These are phyloP conservation scores for Psittacula echo DNA, from an alignment of 2,797 vertebrate species.

Conservation along the genomic window DNA sequence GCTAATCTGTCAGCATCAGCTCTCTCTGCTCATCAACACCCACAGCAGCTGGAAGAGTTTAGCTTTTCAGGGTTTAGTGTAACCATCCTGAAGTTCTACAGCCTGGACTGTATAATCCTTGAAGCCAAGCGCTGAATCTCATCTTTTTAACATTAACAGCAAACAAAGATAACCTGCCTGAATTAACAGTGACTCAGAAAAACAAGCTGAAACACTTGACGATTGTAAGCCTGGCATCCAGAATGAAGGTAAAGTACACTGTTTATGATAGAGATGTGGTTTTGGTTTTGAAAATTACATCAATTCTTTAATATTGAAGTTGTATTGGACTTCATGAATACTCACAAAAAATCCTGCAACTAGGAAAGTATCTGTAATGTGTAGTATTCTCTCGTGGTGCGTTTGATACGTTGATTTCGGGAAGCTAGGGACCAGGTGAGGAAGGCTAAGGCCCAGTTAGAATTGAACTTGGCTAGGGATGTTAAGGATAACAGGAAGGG, in stretches of 20 bases:
- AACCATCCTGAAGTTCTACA: not conserved
- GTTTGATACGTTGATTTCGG: not conserved
- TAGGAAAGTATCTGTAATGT: not conserved
- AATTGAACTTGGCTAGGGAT: too few relatives aligned
- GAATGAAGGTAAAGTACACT: slow-evolving; percentile 78
- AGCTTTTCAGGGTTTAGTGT: not conserved
- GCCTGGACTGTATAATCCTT: not conserved
- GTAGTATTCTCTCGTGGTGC: not conserved
- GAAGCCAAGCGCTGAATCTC: slow-evolving; percentile 46
- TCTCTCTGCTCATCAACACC: not conserved
- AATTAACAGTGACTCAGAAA: slow-evolving; percentile 80
- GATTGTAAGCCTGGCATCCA: slow-evolving; percentile 82
- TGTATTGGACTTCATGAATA: not conserved
- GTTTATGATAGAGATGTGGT: not conserved
- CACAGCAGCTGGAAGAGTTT: not conserved
- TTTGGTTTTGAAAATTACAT: not conserved
- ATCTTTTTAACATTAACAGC: slow-evolving; percentile 74
- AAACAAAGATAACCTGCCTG: slow-evolving; percentile 82
- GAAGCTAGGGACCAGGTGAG: too few relatives aligned
- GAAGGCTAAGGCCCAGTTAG: too few relatives aligned
- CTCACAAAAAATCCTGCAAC: not conserved
- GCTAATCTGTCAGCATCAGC: not conserved
- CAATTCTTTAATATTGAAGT: not conserved
- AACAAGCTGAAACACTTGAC: slow-evolving; percentile 87
- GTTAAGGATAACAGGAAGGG: too few relatives aligned